These are phyloP conservation scores for Drosophila heteroneura DNA, from an alignment of 2,888 invertebrate species.

Conservation along the genomic window DNA sequence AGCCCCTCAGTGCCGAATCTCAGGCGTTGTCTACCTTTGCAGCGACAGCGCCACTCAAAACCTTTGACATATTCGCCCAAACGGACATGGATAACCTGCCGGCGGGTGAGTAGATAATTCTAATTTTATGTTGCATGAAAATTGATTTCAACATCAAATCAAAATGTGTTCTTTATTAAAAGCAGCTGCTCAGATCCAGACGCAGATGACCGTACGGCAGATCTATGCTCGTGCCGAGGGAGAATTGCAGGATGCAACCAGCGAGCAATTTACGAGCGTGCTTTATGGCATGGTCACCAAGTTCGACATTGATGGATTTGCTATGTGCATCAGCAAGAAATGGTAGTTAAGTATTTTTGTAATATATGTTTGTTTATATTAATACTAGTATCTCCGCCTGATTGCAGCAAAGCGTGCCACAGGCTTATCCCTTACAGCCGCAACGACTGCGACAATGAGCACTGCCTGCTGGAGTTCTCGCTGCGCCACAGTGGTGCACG, in stretches of 20 bases:
- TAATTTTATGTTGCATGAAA: too few relatives aligned
- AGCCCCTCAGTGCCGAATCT: conserved; percentile 87
- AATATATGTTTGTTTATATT: background rate
- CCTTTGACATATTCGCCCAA: conserved; percentile 59
- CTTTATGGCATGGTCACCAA: conserved; percentile 89
- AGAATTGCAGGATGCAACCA: conserved; percentile 81
- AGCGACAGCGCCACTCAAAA: conserved; percentile 34
- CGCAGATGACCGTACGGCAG: conserved; percentile 88
- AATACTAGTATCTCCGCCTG: background rate
- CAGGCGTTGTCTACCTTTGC: conserved; percentile 84
- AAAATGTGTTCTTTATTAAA: background rate
- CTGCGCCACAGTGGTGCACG: conserved; percentile 63
- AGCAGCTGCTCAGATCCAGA: conserved; percentile 76
- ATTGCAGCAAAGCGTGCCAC: conserved; percentile 72
- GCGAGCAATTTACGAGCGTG: conserved; percentile 89
- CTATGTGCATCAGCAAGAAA: conserved; percentile 83
- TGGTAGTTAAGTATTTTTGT: conserved; percentile 82
- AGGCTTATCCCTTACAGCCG: conserved; percentile 55
- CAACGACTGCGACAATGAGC: conserved; percentile 72
- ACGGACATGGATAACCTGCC: conserved; percentile 76
- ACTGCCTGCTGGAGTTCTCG: conserved; percentile 76
- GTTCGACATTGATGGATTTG: conserved; percentile 89
- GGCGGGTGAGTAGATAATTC: conserved; percentile 81
- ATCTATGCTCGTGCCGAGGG: conserved; percentile 86
- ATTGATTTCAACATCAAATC: background rate